A percentile compares a stretch with the other conserved stretches of the same genome.
Evolutionary conservation across 2,888 invertebrate species (phyloP).

Genomic region (Drosophila hamatofila): DNA sequence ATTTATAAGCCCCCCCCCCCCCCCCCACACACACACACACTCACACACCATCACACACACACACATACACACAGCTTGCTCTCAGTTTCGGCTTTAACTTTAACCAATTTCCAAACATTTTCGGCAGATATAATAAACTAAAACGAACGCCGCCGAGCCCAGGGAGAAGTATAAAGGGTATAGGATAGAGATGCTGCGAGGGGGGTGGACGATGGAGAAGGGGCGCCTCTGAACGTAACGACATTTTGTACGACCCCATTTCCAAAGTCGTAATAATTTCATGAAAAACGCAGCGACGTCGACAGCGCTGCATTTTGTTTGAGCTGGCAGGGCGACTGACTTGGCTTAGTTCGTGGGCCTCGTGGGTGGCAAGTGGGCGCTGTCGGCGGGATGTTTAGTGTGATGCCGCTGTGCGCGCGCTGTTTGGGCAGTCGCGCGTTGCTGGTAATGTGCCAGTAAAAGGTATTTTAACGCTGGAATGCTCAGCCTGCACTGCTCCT

Average conservation of each 20-base stretch:
- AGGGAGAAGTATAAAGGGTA: constrained; percentile 6
- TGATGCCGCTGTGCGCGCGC: neutral
- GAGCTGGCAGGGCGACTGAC: constrained; percentile 16
- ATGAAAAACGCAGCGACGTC: constrained; percentile 75
- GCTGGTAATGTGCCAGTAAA: constrained; percentile 78
- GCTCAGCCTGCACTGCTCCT: constrained; percentile 21
- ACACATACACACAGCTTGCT: constrained; percentile 10
- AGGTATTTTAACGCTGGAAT: constrained; percentile 79
- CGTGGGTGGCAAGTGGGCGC: neutral
- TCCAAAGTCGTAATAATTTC: constrained; percentile 81
- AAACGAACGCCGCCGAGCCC: constrained; percentile 29
- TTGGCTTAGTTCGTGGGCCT: constrained; percentile 22
- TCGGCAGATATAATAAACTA: constrained; percentile 66
- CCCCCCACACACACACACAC: neutral
- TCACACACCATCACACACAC: neutral
- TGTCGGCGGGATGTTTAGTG: neutral
- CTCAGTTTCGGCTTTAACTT: constrained; percentile 30
- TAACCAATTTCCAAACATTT: constrained; percentile 63
- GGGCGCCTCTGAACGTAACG: constrained; percentile 59
- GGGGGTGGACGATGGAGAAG: neutral
- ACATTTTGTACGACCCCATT: constrained; percentile 81
- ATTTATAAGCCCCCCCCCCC: neutral
- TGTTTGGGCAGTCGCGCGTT: constrained; percentile 42
- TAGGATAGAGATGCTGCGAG: neutral
- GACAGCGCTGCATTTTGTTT: constrained; percentile 53